Conservation (phyloP, 1,140 invertebrate species). For the Sminthurinus signatus region DNA sequence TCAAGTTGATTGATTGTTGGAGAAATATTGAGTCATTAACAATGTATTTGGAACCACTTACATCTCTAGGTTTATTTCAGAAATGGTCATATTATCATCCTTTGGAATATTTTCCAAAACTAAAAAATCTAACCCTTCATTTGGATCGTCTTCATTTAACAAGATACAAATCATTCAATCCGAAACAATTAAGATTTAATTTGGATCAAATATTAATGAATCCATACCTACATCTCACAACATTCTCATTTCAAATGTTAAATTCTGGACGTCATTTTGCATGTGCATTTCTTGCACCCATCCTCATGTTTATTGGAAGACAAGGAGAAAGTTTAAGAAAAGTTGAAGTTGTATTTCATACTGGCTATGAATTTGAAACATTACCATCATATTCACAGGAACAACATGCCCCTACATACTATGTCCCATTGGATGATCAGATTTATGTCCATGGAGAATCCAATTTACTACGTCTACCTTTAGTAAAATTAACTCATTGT, state of each 20-base stretch:
- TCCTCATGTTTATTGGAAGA: constrained; percentile 22
- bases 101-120: constrained; percentile 12
- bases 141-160: constrained; percentile 9
- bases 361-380: constrained; percentile 12
- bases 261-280: constrained; percentile 12
- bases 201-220: constrained; percentile 15
- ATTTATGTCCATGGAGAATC: constrained; percentile 18
- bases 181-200: constrained; percentile 11
- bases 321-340: neutral
- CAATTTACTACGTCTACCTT: neutral
- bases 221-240: neutral
- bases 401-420: constrained; percentile 8
- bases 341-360: constrained; percentile 14
- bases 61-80: constrained; percentile 3
- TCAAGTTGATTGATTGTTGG: constrained; percentile 1
- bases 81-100: constrained; percentile 8
- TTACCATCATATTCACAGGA: neutral
- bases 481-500: constrained; percentile 1
- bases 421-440: constrained; percentile 6
- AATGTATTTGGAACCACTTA: constrained; percentile 3
- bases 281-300: constrained; percentile 19
- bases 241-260: constrained; percentile 7
- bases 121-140: neutral
- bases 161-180: constrained; percentile 1
- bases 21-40: constrained; percentile 1